Evolutionary conservation across 2,113 vertebrate species (phyloP).

Genomic region (Procavia capensis): DNA sequence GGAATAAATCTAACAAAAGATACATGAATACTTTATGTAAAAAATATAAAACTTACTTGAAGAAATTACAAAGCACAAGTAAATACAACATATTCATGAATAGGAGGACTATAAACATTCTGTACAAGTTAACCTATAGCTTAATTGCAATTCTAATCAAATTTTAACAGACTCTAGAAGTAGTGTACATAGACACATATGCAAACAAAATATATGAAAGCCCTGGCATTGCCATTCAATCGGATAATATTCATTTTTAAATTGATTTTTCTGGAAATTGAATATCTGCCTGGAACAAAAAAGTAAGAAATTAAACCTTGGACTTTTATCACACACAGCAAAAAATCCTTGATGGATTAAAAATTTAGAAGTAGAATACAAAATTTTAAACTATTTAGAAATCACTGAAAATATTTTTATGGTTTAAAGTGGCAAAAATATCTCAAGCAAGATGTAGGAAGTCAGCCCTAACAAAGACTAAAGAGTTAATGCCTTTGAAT

Average conservation of each 20-base stretch:
- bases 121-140: not conserved
- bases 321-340: not conserved
- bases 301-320: not conserved
- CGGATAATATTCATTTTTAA: not conserved
- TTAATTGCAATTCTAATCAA: conserved; percentile 32
- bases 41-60: not conserved
- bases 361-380: not conserved
- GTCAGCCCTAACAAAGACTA: no score
- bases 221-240: not conserved
- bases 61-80: not conserved
- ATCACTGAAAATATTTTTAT: not conserved
- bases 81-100: not conserved
- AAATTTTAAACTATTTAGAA: conserved; percentile 25
- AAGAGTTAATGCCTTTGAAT: no score
- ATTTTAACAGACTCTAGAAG: not conserved
- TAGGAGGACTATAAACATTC: not conserved
- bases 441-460: not conserved
- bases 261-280: conserved; percentile 30
- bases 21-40: not conserved
- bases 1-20: conserved; percentile 11
- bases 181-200: not conserved
- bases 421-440: not conserved
- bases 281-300: not conserved
- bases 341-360: not conserved
- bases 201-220: not conserved